Base-by-base conservation (phyloP, 2,888 invertebrate species). In the Andrena fulva region DNA sequence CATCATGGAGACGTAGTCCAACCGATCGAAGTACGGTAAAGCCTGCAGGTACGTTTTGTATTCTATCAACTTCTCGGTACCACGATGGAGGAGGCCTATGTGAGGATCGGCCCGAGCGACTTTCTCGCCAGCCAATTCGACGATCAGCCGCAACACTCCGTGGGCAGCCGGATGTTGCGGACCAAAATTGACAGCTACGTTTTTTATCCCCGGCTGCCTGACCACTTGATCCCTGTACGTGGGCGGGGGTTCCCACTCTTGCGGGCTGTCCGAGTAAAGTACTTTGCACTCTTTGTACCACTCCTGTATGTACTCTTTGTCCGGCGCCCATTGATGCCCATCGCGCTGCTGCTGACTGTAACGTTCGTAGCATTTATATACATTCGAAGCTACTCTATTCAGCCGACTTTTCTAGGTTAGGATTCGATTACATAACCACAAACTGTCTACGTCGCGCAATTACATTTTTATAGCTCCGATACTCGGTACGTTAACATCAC, bases 1-100 rank as follows among this genome's bases (percentile, higher is more conserved):
- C 99, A 99, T 99, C 99, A 99, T 99, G 0, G 99, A 99, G 0
- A 99, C 99, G 92, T 99, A 99, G 94, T 99, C 99, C 73, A 99
- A 95, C 0, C 99, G 97, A 95, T 99, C 99, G 93, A 99, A 99
- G 94, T 99, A 99, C 0, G 99, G 99, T 87, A 99, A 94, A 0
- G 99, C 99, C 94, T 99, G 99, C 1, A 97, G 97, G 94, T 99
- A 99, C 0, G 99, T 99, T 94, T 99, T 99, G 94, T 99, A 98
- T 94, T 99, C 99, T 60, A 99, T 99, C 31, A 99, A 95, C 93
- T 99, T 99, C 93, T 99, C 99, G 0, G 99, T 99, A 56, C 98
- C 99, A 33, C 99, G 96, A 94, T 99, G 99, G 29, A 99, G 95
- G 0, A 99, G 95, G 0, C 99, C 99, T 88, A 99, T 99, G 94